Conservation (phyloP, 2,888 invertebrate species). For the Rhimphoctona megacephalus region DNA sequence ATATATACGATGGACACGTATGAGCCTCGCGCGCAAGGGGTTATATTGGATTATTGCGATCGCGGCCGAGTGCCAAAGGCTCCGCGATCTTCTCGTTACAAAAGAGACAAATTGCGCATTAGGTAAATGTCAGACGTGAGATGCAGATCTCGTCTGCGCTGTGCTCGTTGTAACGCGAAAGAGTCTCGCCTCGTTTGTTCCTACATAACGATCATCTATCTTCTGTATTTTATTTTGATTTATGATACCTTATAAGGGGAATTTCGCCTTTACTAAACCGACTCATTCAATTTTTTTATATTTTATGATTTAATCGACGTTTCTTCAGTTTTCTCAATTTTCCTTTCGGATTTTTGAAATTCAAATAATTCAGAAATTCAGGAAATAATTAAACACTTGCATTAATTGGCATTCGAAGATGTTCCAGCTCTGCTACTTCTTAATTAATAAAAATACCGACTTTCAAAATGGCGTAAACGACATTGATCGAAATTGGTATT, state of each 20-base stretch:
- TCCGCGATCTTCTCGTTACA: conserved; percentile 69
- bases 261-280: neutral
- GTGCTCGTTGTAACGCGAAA: conserved; percentile 27
- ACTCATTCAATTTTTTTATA: neutral
- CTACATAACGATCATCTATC: conserved; percentile 26
- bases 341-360: neutral
- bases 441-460: neutral
- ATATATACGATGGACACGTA: conserved; percentile 53
- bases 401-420: neutral
- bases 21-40: conserved; percentile 22
- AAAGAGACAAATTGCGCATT: conserved; percentile 72
- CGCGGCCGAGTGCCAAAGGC: conserved; percentile 66
- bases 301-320: neutral
- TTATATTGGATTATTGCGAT: conserved; percentile 59
- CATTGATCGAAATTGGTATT: conserved; percentile 10
- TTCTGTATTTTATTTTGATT: conserved; percentile 32
- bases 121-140: conserved; percentile 70
- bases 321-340: neutral
- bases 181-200: conserved; percentile 28
- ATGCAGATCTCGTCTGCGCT: conserved; percentile 44
- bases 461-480: neutral
- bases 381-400: neutral
- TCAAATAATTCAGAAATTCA: neutral
- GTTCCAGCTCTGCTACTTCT: neutral
- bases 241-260: neutral